phyloP scores from a whole-genome alignment of 2,797 vertebrate species.

The Kryptopterus vitreolus region DNA sequence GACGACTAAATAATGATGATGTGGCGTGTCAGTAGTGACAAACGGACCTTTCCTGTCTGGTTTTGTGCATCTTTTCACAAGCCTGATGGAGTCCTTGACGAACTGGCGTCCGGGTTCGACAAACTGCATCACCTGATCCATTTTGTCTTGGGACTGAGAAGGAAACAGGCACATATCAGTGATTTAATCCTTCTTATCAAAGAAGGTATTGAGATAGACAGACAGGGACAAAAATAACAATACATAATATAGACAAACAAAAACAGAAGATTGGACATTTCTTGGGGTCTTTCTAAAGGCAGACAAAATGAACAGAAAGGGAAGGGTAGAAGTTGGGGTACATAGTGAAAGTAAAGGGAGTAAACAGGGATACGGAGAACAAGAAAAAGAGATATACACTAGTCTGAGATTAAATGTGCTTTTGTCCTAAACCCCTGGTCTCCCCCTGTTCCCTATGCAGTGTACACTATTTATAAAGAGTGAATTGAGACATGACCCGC shows the following conservation, averaged over 20 bases:
- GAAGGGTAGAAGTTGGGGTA: not conserved
- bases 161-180: not conserved
- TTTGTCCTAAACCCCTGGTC: too few relatives aligned
- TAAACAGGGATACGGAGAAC: too few relatives aligned
- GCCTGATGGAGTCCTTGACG: conserved; percentile 95
- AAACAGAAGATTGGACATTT: too few relatives aligned
- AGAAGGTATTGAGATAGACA: too few relatives aligned
- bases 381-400: too few relatives aligned
- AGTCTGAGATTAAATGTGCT: too few relatives aligned
- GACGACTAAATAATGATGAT: not conserved
- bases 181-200: not conserved
- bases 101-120: conserved; percentile 97
- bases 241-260: not conserved
- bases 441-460: not conserved
- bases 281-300: too few relatives aligned
- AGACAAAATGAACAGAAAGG: not conserved
- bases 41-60: conserved; percentile 93
- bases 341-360: too few relatives aligned
- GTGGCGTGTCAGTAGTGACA: not conserved
- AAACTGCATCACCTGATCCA: conserved; percentile 99
- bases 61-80: conserved; percentile 97
- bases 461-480: not conserved
- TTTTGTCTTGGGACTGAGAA: conserved; percentile 58
- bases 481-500: not conserved
- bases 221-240: not conserved